Evolutionary conservation across 2,888 invertebrate genomes (phyloP).

Genomic region (Limenitis camilla): DNA sequence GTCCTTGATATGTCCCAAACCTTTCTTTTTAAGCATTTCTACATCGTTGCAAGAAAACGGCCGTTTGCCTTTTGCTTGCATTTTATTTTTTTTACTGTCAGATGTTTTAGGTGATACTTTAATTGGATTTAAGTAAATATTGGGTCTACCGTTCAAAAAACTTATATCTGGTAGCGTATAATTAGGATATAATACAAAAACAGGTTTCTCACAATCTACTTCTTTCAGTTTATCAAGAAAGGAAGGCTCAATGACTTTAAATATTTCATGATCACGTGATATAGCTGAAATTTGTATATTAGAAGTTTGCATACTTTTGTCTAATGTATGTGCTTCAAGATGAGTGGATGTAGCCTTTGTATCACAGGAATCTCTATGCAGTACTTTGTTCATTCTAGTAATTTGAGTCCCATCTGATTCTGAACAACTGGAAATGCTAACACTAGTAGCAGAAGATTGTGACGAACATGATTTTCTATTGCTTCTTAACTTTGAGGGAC

Average conservation of each 20-base stretch:
- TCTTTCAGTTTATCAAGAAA: conserved; percentile 80
- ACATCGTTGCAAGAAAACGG: conserved; percentile 89
- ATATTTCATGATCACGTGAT: conserved; percentile 63
- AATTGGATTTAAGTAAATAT: conserved; percentile 84
- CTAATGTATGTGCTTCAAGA: conserved; percentile 74
- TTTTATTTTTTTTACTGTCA: conserved; percentile 55
- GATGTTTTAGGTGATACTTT: conserved; percentile 65
- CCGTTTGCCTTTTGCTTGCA: conserved; percentile 66
- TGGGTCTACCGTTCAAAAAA: conserved; percentile 78
- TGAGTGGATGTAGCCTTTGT: conserved; percentile 69
- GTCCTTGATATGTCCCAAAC: conserved; percentile 89
- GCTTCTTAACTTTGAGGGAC: conserved; percentile 57
- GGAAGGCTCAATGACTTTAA: conserved; percentile 80
- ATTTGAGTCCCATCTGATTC: conserved; percentile 72
- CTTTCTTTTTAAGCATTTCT: conserved; percentile 85
- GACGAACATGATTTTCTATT: conserved; percentile 62
- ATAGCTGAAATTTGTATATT: conserved; percentile 55
- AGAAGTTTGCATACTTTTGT: conserved; percentile 85
- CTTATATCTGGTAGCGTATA: conserved; percentile 92
- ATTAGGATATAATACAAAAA: conserved; percentile 92
- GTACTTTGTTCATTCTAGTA: conserved; percentile 59
- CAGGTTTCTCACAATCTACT: conserved; percentile 81
- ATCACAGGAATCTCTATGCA: conserved; percentile 56
- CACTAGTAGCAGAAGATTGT: conserved; percentile 69
- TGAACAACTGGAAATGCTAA: conserved; percentile 71